A percentile compares a stretch with the other conserved stretches of the same genome.
Conservation (phyloP, 2,113 vertebrate genomes). For the Bambusicola thoracicus region DNA sequence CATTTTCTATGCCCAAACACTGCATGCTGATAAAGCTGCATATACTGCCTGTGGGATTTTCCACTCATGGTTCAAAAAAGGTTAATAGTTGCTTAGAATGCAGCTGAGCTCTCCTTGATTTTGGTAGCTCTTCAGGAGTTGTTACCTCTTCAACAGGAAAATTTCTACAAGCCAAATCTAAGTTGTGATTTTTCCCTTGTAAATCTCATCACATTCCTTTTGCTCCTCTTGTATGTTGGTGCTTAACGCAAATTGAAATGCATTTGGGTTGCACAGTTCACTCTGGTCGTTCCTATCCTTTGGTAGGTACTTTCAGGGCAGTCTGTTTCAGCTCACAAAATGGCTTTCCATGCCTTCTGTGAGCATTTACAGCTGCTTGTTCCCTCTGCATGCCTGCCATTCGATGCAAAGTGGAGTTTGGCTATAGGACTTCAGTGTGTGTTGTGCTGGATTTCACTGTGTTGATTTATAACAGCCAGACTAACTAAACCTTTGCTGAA, state of each 20-base stretch:
- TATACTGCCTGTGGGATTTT: neutral
- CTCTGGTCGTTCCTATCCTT: neutral
- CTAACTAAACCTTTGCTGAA: neutral
- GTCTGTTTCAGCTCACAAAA: neutral
- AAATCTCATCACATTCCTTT: neutral
- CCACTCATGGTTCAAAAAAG: neutral
- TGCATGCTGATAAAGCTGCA: neutral
- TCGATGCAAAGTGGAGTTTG: neutral
- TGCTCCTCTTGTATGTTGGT: neutral
- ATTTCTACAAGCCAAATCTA: neutral
- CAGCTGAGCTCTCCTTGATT: neutral
- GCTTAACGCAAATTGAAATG: neutral
- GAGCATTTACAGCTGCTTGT: neutral
- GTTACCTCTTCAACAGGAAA: neutral
- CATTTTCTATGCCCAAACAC: neutral
- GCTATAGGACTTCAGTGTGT: neutral
- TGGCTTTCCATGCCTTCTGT: rapidly evolving
- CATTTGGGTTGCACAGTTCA: neutral
- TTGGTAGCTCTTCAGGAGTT: neutral
- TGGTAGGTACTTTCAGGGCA: neutral
- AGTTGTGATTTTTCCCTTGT: neutral
- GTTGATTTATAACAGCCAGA: neutral
- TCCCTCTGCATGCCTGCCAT: neutral
- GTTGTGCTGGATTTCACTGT: neutral
- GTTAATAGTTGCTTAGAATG: neutral